Base-by-base conservation (phyloP, 1,140 invertebrate genomes). In the Euwallacea similis region DNA sequence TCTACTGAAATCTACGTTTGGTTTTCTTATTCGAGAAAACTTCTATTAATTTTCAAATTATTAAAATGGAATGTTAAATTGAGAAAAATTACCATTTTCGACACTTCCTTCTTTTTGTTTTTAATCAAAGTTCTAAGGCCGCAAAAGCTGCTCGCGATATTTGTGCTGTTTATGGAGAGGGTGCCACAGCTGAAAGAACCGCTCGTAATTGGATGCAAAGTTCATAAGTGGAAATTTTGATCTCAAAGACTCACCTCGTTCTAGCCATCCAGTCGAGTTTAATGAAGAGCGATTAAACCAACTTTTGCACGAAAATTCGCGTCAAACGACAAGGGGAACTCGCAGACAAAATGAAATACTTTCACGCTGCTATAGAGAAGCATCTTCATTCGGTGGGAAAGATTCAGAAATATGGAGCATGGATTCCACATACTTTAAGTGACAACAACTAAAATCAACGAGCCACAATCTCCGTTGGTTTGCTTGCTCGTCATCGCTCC, bases 61-160 rank as follows among this genome's bases (percentile, higher is more conserved):
- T 56, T 56, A 56, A 56, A 56, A 56, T 56, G 55, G 55, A 56
- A 33, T 33, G 21, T 33, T 4, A 33, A 1, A 4, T 33, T 33
- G 21, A 33, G 21, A 33, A 33, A 33, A 33, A 56, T 56, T 2
- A 56, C 2, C 55, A 56, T 56, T 56, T 56, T 56, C 55, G 55
- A 56, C 55, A 56, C 55, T 7, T 4, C 21, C 21, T 33, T 33
- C 21, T 33, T 33, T 33, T 4, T 33, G 21, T 4, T 33, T 33
- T 4, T 56, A 56, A 56, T 56, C 55, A 6, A 56, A 7, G 55
- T 2, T n/a, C n/a, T 21, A 9, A 56, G n/a, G n/a, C n/a, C n/a
- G n/a, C n/a, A 21, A 21, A 56, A 15, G 55, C 55, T n/a, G 55
- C 7, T 56, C 55, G 55, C 16, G 55, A 56, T 2, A 56, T 56